phyloP scores from a whole-genome alignment of 1,140 invertebrate genomes.

The Anoplophora glabripennis region DNA sequence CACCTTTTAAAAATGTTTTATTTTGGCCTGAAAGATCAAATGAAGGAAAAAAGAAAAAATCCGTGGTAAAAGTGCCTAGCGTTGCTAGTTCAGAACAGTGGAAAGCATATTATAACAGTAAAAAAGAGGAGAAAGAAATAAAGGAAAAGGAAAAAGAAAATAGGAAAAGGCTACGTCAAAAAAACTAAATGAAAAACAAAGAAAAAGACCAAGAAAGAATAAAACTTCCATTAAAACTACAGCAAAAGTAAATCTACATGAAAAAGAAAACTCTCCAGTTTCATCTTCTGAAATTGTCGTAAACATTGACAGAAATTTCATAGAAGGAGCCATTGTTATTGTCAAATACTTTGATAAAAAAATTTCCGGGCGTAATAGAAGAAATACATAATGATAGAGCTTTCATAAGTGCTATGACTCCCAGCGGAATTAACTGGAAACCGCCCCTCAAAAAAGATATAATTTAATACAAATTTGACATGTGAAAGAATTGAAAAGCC shows the following conservation, averaged over 20 bases:
- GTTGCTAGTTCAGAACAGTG: no score
- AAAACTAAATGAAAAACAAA: not conserved
- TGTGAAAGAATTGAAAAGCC: not conserved
- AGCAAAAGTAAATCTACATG: not conserved
- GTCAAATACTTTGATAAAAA: not conserved
- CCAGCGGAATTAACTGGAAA: no score
- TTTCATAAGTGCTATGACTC: no score
- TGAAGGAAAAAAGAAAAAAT: not conserved
- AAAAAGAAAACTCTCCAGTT: not conserved
- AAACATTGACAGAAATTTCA: no score
- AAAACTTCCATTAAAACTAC: no score
- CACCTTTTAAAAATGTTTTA: not conserved
- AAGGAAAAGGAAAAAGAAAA: not conserved
- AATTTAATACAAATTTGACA: not conserved
- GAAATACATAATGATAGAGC: no score
- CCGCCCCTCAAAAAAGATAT: no score
- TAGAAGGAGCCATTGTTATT: not conserved
- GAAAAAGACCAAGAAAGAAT: not conserved
- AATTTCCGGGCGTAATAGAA: no score
- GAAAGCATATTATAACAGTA: conserved; percentile 2
- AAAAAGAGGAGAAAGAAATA: not conserved
- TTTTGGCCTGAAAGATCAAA: not conserved
- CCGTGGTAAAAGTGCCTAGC: not conserved
- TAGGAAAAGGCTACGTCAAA: not conserved
- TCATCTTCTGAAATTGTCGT: not conserved